These are phyloP conservation scores for Campoplex nolae DNA, from an alignment of 2,888 invertebrate genomes.

Conservation along the genomic window DNA sequence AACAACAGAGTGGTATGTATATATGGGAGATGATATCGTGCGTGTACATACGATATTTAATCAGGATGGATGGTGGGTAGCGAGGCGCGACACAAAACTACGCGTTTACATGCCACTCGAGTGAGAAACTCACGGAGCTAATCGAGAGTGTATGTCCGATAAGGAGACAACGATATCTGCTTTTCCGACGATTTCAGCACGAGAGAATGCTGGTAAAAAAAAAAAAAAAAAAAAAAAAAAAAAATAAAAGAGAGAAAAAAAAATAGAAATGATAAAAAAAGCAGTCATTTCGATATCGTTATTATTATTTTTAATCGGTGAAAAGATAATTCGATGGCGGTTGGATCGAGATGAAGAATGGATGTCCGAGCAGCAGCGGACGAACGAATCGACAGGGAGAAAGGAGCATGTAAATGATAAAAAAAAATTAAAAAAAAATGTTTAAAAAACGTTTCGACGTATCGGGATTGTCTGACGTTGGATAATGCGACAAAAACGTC, in stretches of 20 bases:
- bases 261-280: too few relatives aligned
- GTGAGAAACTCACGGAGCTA: constrained; percentile 60
- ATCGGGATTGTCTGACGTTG: constrained; percentile 9
- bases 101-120: constrained; percentile 36
- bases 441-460: background rate
- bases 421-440: background rate
- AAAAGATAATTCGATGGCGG: background rate
- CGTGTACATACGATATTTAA: constrained; percentile 46
- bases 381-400: background rate
- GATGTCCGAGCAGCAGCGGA: background rate
- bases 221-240: background rate
- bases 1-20: background rate
- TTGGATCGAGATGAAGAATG: background rate
- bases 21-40: constrained; percentile 9
- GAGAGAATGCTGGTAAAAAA: background rate
- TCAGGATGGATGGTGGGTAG: constrained; percentile 47
- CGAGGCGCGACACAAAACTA: constrained; percentile 43
- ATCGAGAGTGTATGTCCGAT: constrained; percentile 75
- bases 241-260: too few relatives aligned
- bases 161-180: constrained; percentile 67
- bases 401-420: background rate
- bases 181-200: background rate
- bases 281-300: too few relatives aligned
- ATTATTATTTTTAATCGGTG: background rate
- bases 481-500: constrained; percentile 30